Conservation (phyloP, 2,888 invertebrate genomes). For the Dioctria rufipes region DNA sequence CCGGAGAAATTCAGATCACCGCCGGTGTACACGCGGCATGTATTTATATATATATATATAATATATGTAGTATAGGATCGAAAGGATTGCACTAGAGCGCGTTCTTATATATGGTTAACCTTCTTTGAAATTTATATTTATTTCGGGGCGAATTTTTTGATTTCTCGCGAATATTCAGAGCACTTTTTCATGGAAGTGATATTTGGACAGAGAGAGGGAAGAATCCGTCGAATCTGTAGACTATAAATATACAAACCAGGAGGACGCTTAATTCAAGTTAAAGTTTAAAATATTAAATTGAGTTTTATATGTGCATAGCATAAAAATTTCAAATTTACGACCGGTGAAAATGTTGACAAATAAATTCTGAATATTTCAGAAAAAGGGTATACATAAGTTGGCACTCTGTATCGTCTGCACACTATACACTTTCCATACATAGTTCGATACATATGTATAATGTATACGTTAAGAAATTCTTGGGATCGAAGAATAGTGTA, state of each 20-base stretch:
- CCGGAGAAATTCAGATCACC: conserved; percentile 42
- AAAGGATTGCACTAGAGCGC: background rate
- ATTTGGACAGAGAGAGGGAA: conserved; percentile 1
- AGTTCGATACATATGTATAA: too few species aligned
- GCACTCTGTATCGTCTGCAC: too few species aligned
- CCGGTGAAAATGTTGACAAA: conserved; percentile 58
- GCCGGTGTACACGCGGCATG: background rate
- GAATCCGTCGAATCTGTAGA: too few species aligned
- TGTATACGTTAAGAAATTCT: too few species aligned
- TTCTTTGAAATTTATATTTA: conserved; percentile 41
- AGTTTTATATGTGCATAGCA: conserved; percentile 52
- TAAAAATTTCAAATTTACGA: conserved; percentile 57
- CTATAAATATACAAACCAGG: background rate
- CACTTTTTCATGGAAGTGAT: conserved; percentile 51
- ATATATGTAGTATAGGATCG: too few species aligned
- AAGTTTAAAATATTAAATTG: conserved; percentile 52
- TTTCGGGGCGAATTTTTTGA: conserved; percentile 50
- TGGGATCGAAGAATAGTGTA: too few species aligned
- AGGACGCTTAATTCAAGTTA: background rate
- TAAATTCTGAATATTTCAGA: conserved; percentile 48
- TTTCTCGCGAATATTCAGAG: conserved; percentile 51
- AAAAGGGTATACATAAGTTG: too few species aligned
- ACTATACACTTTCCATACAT: too few species aligned
- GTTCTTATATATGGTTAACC: background rate
- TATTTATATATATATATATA: too few species aligned